Percentiles rank a stretch among this genome's conserved stretches.
These are phyloP conservation scores for Vidua chalybeata DNA, from an alignment of 2,113 vertebrate species.

Conservation along the genomic window DNA sequence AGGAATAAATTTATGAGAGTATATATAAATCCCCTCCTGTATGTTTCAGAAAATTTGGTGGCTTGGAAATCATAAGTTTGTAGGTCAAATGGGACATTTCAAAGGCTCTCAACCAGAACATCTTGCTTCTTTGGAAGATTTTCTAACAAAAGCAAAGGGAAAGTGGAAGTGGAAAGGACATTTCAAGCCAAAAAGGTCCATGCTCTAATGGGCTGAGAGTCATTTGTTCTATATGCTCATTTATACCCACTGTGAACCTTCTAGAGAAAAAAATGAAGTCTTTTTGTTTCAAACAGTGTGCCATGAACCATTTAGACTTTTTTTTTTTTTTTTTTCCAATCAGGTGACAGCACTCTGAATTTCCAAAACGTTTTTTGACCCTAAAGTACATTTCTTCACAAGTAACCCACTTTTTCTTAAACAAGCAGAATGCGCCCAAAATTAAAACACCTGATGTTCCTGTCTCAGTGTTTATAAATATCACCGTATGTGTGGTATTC, in stretches of 20 bases:
- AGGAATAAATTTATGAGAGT: not conserved
- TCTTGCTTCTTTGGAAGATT: not conserved
- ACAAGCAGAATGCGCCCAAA: accelerated
- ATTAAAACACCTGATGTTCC: not conserved
- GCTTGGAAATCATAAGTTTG: not conserved
- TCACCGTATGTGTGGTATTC: not conserved
- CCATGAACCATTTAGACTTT: not conserved
- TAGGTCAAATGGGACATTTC: not conserved
- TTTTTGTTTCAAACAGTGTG: not conserved
- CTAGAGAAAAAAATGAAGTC: not conserved
- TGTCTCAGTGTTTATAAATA: not conserved
- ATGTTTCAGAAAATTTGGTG: not conserved
- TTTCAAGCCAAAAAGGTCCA: not conserved
- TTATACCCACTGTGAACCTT: not conserved
- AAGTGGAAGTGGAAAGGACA: not conserved
- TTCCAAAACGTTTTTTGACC: not conserved
- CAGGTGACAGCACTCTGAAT: not conserved
- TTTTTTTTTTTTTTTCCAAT: not conserved
- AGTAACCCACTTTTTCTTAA: not conserved
- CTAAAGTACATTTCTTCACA: not conserved
- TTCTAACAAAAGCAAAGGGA: not conserved
- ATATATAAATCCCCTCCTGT: not conserved
- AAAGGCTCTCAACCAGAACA: not conserved
- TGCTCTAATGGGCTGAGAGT: not conserved
- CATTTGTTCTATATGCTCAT: not conserved